Evolutionary conservation across 1,140 invertebrate genomes (phyloP), one percentile per base, ranked within the genome.

Genomic region (Delia radicum): DNA sequence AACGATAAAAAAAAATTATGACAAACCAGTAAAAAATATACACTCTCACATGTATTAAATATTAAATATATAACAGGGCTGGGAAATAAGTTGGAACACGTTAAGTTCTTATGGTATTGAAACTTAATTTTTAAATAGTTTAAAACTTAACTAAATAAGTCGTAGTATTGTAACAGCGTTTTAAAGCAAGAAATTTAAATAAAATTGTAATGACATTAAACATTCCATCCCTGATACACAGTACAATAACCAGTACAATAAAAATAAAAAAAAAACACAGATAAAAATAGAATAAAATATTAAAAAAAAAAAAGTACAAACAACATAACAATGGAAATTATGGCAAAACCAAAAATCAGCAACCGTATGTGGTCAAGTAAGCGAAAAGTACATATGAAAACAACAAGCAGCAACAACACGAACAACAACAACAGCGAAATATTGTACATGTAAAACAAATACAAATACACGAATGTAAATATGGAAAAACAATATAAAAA

Each of bases 281-380:
- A 65, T 28, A 21, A 31, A 69, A 18, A 24, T 12, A 18, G 15
- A 2, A 69, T 24, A 21, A 33, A 31, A 69, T 33, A n/a, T n/a
- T n/a, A n/a, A n/a, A n/a, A n/a, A n/a, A n/a, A n/a, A 33, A 69
- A 21, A 37, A 33, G 6, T 69, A 31, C 26, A 67, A 69, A 69
- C 29, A 33, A 18, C 18, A 37, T 31, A 69, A 33, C 29, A 69
- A 21, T 69, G 65, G 65, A 69, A 69, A 78, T 72, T 67, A 74
- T 55, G 73, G 67, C 26, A 65, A 42, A 29, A 37, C 77, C 77
- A 77, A 62, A 71, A 37, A 73, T 73, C 72, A 71, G 76, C 76
- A 48, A 73, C 76, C 77, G 71, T 77, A 78, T 48, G 76, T 55
- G 76, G 67, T 74, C 77, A 81, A 82, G 81, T 81, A 81, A 76